A percentile compares a stretch with the other conserved stretches of the same genome.
These are phyloP conservation scores for Alauda arvensis DNA, from an alignment of 2,797 vertebrate species.

Conservation along the genomic window DNA sequence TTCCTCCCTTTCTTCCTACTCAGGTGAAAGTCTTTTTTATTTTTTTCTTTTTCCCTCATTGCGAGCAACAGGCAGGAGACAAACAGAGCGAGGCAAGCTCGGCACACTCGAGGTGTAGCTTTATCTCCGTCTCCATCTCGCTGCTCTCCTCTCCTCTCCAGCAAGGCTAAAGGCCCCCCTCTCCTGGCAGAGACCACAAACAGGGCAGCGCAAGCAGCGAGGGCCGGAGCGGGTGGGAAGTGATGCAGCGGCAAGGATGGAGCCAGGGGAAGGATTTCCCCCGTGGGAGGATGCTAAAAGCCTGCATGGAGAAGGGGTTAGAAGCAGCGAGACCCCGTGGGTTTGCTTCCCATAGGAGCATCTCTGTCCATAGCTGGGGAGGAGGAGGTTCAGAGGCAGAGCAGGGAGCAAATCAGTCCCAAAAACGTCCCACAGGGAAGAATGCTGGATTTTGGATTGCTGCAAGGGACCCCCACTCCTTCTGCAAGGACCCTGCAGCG, in stretches of 20 bases:
- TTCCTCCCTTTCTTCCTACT: constrained; percentile 5
- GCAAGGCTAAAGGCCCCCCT: constrained; percentile 71
- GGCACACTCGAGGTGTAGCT: background rate
- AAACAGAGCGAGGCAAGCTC: background rate
- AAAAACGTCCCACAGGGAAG: accelerated
- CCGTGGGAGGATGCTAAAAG: accelerated
- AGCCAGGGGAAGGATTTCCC: background rate
- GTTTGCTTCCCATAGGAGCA: background rate
- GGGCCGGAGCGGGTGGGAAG: background rate
- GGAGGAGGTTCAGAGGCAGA: background rate
- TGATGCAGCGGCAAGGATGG: background rate
- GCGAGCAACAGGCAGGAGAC: background rate
- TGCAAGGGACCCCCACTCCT: background rate
- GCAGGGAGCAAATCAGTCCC: background rate
- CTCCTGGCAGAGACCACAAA: constrained; percentile 72
- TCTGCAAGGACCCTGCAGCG: background rate
- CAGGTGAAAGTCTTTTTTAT: background rate
- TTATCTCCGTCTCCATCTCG: background rate
- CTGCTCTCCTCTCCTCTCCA: background rate
- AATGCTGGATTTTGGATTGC: accelerated
- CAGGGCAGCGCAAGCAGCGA: background rate
- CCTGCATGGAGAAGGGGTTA: background rate
- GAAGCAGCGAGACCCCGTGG: background rate
- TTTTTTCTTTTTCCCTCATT: background rate
- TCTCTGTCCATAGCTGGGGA: background rate